These are phyloP conservation scores for Ectobius pallidus DNA, from an alignment of 2,888 invertebrate species.

Conservation along the genomic window DNA sequence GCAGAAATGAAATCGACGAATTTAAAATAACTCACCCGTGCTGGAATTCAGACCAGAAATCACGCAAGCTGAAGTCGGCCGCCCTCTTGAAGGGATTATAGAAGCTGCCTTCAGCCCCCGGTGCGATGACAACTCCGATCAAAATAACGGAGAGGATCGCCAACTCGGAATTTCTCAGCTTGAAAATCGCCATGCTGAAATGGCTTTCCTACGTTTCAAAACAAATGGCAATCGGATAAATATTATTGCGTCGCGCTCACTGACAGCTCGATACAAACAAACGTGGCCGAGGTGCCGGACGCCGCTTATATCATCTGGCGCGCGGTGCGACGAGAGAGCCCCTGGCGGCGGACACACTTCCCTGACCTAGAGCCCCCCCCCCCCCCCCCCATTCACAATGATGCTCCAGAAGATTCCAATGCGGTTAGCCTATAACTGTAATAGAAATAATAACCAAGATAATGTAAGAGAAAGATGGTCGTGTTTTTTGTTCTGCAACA, in stretches of 20 bases:
- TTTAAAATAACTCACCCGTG: conserved; percentile 26
- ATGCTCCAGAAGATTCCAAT: conserved; percentile 27
- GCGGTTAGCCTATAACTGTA: too few species aligned
- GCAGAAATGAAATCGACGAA: too few species aligned
- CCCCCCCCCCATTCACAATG: background rate
- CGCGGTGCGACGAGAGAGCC: background rate
- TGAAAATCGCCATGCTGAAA: background rate
- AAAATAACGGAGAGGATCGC: background rate
- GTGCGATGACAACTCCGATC: background rate
- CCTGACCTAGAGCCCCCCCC: background rate
- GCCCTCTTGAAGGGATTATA: background rate
- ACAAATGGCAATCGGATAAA: background rate
- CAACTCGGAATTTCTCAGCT: background rate
- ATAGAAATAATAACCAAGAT: too few species aligned
- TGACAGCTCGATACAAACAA: background rate
- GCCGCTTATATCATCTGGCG: background rate
- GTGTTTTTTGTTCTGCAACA: too few species aligned
- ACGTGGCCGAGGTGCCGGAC: background rate
- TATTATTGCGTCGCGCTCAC: too few species aligned
- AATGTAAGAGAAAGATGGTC: too few species aligned
- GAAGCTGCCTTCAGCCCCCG: background rate
- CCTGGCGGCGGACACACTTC: background rate
- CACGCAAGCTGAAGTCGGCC: background rate
- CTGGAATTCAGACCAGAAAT: conserved; percentile 10
- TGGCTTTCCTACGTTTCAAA: background rate